These are phyloP conservation scores for Gymnocheta viridis DNA, from an alignment of 2,888 invertebrate species.

Conservation along the genomic window DNA sequence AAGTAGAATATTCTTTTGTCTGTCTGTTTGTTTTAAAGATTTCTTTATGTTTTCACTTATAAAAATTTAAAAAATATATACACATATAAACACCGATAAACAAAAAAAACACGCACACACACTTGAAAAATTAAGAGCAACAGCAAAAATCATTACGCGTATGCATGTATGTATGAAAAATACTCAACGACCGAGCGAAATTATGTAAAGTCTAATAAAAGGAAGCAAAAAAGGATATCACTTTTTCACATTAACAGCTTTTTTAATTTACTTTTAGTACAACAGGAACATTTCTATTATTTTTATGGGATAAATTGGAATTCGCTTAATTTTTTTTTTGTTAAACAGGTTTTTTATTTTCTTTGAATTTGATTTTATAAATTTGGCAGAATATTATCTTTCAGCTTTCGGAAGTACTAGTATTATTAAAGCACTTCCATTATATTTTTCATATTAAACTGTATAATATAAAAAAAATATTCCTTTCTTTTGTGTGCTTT, in stretches of 20 bases:
- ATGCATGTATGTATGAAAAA: constrained; percentile 39
- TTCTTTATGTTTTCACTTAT: constrained; percentile 38
- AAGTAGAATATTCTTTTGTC: constrained; percentile 9
- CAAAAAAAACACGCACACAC: constrained; percentile 16
- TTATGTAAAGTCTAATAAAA: constrained; percentile 63
- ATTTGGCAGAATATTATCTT: constrained; percentile 39
- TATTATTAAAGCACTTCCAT: constrained; percentile 31
- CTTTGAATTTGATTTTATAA: constrained; percentile 16
- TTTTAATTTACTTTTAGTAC: constrained; percentile 33
- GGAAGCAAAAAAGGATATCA: constrained; percentile 47
- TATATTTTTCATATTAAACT: constrained; percentile 44
- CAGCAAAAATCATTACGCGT: constrained; percentile 59
- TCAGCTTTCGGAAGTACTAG: constrained; percentile 18
- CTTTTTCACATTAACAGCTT: constrained; percentile 56
- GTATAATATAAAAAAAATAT: constrained; percentile 52
- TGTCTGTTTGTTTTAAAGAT: neutral
- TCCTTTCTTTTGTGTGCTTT: constrained; percentile 56
- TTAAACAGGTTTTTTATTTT: constrained; percentile 45
- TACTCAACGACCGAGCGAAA: constrained; percentile 42
- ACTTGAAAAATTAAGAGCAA: constrained; percentile 59
- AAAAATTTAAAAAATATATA: constrained; percentile 17
- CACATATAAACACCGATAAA: too few relatives aligned
- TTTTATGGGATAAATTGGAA: neutral
- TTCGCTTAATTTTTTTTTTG: constrained; percentile 36
- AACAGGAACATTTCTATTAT: constrained; percentile 23